Evolutionary conservation across 2,888 invertebrate species (phyloP).

Genomic region (Mimachlamys varia): DNA sequence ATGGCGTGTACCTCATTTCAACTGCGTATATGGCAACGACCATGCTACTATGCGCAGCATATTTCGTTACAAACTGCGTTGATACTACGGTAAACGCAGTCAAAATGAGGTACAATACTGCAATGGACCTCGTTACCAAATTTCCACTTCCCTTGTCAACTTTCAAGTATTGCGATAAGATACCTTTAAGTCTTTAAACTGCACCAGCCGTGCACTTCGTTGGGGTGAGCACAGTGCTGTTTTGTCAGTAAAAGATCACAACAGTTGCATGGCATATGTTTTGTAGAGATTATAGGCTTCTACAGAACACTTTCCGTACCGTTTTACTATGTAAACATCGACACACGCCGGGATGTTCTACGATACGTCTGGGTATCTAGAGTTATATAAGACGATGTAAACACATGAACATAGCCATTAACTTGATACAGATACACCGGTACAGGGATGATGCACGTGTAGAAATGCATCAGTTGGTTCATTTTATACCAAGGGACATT

Average conservation of each 20-base stretch:
- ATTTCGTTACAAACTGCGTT: too few relatives aligned
- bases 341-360: background rate
- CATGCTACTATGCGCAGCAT: too few relatives aligned
- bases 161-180: too few relatives aligned
- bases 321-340: background rate
- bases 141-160: too few relatives aligned
- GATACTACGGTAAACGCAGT: too few relatives aligned
- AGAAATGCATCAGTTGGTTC: background rate
- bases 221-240: background rate
- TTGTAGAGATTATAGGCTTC: background rate
- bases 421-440: background rate
- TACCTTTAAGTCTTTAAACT: background rate
- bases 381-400: background rate
- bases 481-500: background rate
- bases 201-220: background rate
- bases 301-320: background rate
- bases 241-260: background rate
- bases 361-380: background rate
- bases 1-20: too few relatives aligned
- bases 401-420: background rate
- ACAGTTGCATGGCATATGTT: conserved; percentile 1
- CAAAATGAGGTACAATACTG: too few relatives aligned
- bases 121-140: too few relatives aligned
- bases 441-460: background rate
- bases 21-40: too few relatives aligned